phyloP scores from a whole-genome alignment of 2,113 vertebrate species.

The Clupea harengus region DNA sequence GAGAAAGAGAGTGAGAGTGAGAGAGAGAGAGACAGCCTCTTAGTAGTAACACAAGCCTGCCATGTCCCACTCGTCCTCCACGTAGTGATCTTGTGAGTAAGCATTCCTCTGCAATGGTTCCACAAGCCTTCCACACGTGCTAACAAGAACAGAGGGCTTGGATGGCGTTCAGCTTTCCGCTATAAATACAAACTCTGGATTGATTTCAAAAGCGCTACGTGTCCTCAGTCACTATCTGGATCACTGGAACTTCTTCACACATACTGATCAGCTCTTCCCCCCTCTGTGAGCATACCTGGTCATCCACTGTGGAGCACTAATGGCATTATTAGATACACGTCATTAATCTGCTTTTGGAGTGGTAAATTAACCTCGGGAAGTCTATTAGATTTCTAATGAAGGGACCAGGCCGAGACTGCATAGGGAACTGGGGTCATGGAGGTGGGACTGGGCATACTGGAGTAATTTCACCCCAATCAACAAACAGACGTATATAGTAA shows the following conservation, averaged over 20 bases:
- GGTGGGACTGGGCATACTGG: conserved; percentile 25
- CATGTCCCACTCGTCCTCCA: not conserved
- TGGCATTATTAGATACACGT: conserved; percentile 61
- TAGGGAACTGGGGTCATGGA: conserved; percentile 22
- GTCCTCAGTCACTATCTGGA: conserved; percentile 26
- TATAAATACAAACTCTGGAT: conserved; percentile 42
- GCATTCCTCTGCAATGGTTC: not conserved
- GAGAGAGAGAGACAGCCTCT: not conserved
- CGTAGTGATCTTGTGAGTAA: not conserved
- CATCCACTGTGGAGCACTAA: conserved; percentile 47
- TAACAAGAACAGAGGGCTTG: conserved; percentile 9
- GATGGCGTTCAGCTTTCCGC: conserved; percentile 11
- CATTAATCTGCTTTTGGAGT: conserved; percentile 64
- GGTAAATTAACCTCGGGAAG: conserved; percentile 49
- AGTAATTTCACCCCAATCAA: conserved; percentile 9
- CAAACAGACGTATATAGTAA: conserved; percentile 9
- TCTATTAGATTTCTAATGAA: conserved; percentile 44
- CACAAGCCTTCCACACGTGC: not conserved
- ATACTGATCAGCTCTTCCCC: conserved; percentile 28
- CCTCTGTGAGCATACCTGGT: conserved; percentile 20
- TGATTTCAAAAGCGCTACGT: conserved; percentile 26
- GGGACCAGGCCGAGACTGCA: conserved; percentile 30
- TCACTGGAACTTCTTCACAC: conserved; percentile 30
- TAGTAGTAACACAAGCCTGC: not conserved
- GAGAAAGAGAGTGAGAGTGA: not conserved